phyloP scores from a whole-genome alignment of 2,113 vertebrate genomes.

The Gadus chalcogrammus region DNA sequence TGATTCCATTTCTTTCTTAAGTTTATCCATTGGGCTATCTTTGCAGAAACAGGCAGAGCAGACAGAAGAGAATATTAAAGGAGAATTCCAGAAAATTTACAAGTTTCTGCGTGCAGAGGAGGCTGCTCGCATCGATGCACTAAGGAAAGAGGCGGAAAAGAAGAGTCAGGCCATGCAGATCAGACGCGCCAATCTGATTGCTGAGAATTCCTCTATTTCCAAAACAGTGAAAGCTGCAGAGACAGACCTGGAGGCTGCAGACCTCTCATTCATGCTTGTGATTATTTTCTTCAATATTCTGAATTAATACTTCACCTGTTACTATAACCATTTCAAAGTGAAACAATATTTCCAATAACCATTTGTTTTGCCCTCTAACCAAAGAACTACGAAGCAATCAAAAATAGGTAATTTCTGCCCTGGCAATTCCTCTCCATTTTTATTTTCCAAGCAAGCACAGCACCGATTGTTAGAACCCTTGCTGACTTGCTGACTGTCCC shows the following conservation, averaged over 20 bases:
- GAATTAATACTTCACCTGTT: no score
- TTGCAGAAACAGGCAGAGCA: constrained; percentile 39
- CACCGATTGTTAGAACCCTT: no score
- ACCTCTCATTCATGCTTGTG: constrained; percentile 39
- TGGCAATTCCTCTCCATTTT: no score
- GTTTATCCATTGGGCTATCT: not conserved
- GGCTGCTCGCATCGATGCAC: constrained; percentile 24
- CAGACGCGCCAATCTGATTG: not conserved
- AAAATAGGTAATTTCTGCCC: no score
- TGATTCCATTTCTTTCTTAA: no score
- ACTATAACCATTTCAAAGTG: no score
- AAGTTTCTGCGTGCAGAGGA: constrained; percentile 41
- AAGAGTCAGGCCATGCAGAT: constrained; percentile 22
- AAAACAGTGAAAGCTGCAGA: constrained; percentile 7
- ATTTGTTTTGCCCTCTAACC: no score
- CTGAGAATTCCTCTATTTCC: constrained; percentile 22
- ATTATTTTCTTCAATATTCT: not conserved
- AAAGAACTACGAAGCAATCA: no score
- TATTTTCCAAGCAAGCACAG: no score
- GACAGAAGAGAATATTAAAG: constrained; percentile 33
- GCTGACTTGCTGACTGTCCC: no score
- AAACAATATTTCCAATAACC: no score
- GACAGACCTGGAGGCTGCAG: not conserved
- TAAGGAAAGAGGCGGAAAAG: constrained; percentile 11
- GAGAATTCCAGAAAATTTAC: constrained; percentile 28